Conservation (phyloP, 2,888 invertebrate genomes). For the Orthosia gothica region DNA sequence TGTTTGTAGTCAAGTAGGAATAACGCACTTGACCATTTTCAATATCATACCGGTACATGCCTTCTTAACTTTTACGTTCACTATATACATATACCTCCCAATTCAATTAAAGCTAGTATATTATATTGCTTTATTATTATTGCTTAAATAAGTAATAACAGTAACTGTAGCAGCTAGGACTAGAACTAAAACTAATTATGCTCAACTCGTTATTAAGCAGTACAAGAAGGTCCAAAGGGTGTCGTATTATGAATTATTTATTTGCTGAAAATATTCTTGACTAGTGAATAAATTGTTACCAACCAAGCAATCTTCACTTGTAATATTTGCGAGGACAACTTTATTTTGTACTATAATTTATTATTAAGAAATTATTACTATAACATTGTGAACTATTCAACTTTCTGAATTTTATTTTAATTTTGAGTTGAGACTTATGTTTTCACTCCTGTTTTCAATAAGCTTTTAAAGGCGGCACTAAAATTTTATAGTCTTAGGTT, state of each 20-base stretch:
- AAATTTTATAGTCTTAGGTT: not conserved
- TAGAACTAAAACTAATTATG: slow-evolving; percentile 58
- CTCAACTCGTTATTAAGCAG: slow-evolving; percentile 55
- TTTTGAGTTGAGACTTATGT: not conserved
- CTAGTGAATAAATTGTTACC: slow-evolving; percentile 39
- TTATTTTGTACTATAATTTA: slow-evolving; percentile 15
- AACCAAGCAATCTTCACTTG: slow-evolving; percentile 33
- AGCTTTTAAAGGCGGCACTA: too few species aligned
- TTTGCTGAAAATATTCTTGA: slow-evolving; percentile 44
- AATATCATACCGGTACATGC: not conserved
- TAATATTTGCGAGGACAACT: slow-evolving; percentile 26
- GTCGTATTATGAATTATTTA: slow-evolving; percentile 60
- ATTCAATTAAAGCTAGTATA: slow-evolving; percentile 11
- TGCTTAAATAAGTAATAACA: slow-evolving; percentile 34
- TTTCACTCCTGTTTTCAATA: not conserved
- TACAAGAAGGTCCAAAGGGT: slow-evolving; percentile 51
- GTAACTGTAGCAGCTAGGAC: slow-evolving; percentile 41
- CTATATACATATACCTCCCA: not conserved
- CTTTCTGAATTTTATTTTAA: not conserved
- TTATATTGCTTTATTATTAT: slow-evolving; percentile 35
- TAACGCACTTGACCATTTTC: too few species aligned
- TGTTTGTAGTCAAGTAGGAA: too few species aligned
- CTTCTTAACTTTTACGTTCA: not conserved
- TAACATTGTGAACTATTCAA: not conserved
- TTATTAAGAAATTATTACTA: too few species aligned